These are phyloP conservation scores for Tiliacea aurago DNA, from an alignment of 2,888 invertebrate species.

Conservation along the genomic window DNA sequence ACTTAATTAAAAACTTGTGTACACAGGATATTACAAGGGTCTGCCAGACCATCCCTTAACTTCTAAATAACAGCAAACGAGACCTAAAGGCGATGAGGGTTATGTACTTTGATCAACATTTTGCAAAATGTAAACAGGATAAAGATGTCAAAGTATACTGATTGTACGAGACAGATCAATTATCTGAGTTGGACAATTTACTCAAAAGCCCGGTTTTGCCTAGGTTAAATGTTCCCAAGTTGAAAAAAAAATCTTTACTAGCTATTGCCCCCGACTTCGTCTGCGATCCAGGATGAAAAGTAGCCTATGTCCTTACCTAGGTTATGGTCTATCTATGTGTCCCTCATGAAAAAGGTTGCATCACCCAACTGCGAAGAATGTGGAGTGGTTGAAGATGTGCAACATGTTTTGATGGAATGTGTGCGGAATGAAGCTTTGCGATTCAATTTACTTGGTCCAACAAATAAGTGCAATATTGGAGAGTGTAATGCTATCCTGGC, in stretches of 20 bases:
- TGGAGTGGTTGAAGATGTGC: no score
- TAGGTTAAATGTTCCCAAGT: not conserved
- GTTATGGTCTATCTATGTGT: no score
- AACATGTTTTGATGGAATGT: no score
- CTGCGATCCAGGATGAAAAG: no score
- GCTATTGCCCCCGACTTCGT: no score
- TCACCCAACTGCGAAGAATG: no score
- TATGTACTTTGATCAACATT: slow-evolving; percentile 30
- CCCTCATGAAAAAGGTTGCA: no score
- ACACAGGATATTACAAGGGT: slow-evolving; percentile 33
- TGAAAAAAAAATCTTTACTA: not conserved
- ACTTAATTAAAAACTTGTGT: slow-evolving; percentile 35
- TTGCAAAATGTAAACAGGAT: slow-evolving; percentile 14
- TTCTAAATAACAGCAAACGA: slow-evolving; percentile 12
- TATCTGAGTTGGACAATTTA: not conserved
- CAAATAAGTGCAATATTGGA: no score
- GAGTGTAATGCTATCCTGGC: no score
- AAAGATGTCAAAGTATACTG: not conserved
- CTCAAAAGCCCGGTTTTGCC: not conserved
- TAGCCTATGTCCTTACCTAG: no score
- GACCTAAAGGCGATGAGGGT: slow-evolving; percentile 22
- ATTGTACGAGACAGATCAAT: not conserved
- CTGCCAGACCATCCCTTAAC: not conserved
- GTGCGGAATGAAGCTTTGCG: no score
- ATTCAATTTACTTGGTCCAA: no score